Evolutionary conservation across 2,888 invertebrate genomes (phyloP), one percentile per base, ranked within the genome.

Genomic region (Schizotus pectinicornis): DNA sequence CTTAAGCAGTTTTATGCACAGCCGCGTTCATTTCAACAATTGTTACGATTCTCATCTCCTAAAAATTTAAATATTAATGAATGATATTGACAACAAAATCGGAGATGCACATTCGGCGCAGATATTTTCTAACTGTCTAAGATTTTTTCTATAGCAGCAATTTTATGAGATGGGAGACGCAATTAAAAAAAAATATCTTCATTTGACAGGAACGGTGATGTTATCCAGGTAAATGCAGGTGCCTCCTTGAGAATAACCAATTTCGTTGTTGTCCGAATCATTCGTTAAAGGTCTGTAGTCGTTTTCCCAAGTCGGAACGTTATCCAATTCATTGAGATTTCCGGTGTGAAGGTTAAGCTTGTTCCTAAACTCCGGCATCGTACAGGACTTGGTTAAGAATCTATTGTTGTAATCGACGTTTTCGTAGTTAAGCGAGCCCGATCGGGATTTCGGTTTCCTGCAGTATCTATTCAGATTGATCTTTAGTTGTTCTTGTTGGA

Each of bases 291-390:
- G n/a, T 35, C 6, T 35, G 3, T 3, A 35, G n/a, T 35, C 36
- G 11, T 11, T 35, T 35, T 22, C 22, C 22, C 22, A 22, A 22
- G 5, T 5, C 9, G 36, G 2, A 35, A n/a, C 11, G 11, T 9
- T 35, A 9, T 35, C 36, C 36, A 9, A 9, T 6, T 35, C 36
- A 35, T 35, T 35, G 11, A 9, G n/a, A 3, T n/a, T 35, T 35
- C 11, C 36, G 2, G 11, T 6, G 3, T n/a, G 11, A 6, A n/a
- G 11, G 11, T 35, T 35, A 11, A 9, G 30, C 22, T 30, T 30
- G 8, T 42, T 42, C 1, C 52, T 8, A 37, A 56, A 49, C 12
- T 56, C 56, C 13, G 56, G 56, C 56, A 56, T 56, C 13, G 56
- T 56, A 9, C 49, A 43, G 2, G 56, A 56, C 34, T 56, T 56